Evolutionary conservation across 2,797 vertebrate species (phyloP), one percentile per base, ranked within the genome.

Genomic region (Iguana delicatissima): DNA sequence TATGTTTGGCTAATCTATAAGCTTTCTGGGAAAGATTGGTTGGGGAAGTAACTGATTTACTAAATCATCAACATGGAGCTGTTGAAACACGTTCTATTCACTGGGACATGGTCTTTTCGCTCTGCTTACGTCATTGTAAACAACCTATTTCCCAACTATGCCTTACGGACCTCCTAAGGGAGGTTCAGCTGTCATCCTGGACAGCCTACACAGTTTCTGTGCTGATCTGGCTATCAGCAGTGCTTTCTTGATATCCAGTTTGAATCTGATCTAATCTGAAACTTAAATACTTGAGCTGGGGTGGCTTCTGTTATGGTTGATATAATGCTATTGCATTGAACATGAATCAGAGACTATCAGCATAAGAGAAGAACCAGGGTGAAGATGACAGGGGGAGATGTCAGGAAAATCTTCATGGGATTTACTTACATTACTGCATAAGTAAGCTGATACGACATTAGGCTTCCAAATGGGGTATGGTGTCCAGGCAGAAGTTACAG

Each of bases 1-100:
- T 10, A 42, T 80, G 59, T 50, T 26, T 59, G 35, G 29, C 18
- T 0, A 4, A 52, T 13, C 0, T 4, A n/a, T n/a, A 59, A 74
- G 6, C 50, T 35, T n/a, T 69, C n/a, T 81, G 50, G 0, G 0
- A 3, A 50, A 22, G 2, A 0, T 0, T 8, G 24, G 50, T 9
- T 8, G 0, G 6, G 29, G 24, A 32, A 32, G 57, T 22, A 87
- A 38, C 62, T 74, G n/a, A 42, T 29, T 67, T 52, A 29, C n/a
- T 3, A 67, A 42, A 88, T 42, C n/a, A 64, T 80, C 50, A 82
- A 80, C n/a, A 52, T 55, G 77, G 87, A 86, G 22, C 46, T 81
- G 18, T 85, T 80, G 0, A 0, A 3, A 80, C 57, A 42, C 38
- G 29, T 26, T 0, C 2, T 12, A 2, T 50, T 84, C 7, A 4